Percentiles rank a stretch among this genome's conserved stretches.
These are phyloP conservation scores for Ophonus ardosiacus DNA, from an alignment of 2,888 invertebrate species.

Conservation along the genomic window DNA sequence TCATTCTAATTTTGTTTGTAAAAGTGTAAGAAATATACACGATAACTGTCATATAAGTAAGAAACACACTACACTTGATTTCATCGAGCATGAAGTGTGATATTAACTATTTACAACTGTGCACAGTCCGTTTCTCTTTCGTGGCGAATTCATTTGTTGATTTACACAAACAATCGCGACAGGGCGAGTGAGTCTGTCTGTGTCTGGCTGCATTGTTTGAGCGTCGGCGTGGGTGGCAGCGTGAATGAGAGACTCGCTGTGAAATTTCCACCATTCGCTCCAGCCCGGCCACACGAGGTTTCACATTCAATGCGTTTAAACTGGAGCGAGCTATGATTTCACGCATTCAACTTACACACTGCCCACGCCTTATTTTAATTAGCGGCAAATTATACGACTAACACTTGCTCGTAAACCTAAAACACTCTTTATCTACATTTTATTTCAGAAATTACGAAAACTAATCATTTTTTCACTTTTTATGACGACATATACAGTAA, in stretches of 20 bases:
- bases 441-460: not conserved
- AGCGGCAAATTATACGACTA: slow-evolving; percentile 38
- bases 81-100: not conserved
- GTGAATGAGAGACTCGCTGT: slow-evolving; percentile 24
- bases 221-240: slow-evolving; percentile 10
- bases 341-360: slow-evolving; percentile 43
- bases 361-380: slow-evolving; percentile 44
- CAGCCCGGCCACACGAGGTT: slow-evolving; percentile 6
- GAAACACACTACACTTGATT: not conserved
- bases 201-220: slow-evolving; percentile 17
- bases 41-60: not conserved
- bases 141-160: slow-evolving; percentile 25
- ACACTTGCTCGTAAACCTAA: slow-evolving; percentile 19
- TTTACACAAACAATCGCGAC: slow-evolving; percentile 13
- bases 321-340: slow-evolving; percentile 47
- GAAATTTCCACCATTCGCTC: slow-evolving; percentile 27
- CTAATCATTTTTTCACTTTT: no score
- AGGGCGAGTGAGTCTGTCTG: not conserved
- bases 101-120: not conserved
- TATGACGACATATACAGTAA: no score
- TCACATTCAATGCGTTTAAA: slow-evolving; percentile 41
- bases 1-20: not conserved
- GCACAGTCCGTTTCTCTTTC: not conserved
- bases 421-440: slow-evolving; percentile 5
- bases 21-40: not conserved